Base-by-base conservation (phyloP, 2,888 invertebrate genomes). In the Dusona sp. region DNA sequence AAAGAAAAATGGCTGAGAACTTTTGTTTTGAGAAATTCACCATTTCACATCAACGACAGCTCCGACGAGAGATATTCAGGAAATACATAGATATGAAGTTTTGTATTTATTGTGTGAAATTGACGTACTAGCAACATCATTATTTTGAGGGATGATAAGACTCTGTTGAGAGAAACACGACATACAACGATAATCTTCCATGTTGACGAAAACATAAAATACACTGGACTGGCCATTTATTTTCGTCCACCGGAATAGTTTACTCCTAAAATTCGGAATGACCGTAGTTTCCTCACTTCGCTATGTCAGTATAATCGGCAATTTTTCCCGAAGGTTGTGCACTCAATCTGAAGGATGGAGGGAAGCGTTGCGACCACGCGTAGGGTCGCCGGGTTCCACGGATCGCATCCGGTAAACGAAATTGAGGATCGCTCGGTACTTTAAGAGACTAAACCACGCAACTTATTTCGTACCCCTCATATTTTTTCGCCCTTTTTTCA, bases 381-480 rank as follows among this genome's bases (percentile, higher is more conserved):
- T 25, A 81, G 36, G 38, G 48, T 68, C 64, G n/a, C 7, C 11
- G 64, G 25, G 61, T 82, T 77, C 36, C 13, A 33, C 45, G 45
- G 68, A 68, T 42, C 67, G 38, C 25, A 68, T 82, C 45, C 36
- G 68, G 45, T 22, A 22, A 68, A 68, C 33, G 75, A 54, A 75
- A 75, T 67, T 68, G 57, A 38, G 19, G 16, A 68, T 70, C 36
- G 45, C 51, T 70, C 42, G 68, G 11, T 29, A n/a, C 65, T 48
- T 33, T 51, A 13, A n/a, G 42, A 22, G 25, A n/a, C 16, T 9
- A 22, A 22, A 65, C 19, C 65, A 25, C 65, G 65, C 48, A 45
- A 22, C 48, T 77, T 36, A 77, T 51, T 65, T 77, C 77, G 13
- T 65, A 16, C 48, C 22, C 54, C 19, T 45, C 33, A 51, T 72